Percentiles rank a stretch among this genome's conserved stretches.
phyloP scores from a whole-genome alignment of 2,113 vertebrate species.

The Cochlearius cochlearius region DNA sequence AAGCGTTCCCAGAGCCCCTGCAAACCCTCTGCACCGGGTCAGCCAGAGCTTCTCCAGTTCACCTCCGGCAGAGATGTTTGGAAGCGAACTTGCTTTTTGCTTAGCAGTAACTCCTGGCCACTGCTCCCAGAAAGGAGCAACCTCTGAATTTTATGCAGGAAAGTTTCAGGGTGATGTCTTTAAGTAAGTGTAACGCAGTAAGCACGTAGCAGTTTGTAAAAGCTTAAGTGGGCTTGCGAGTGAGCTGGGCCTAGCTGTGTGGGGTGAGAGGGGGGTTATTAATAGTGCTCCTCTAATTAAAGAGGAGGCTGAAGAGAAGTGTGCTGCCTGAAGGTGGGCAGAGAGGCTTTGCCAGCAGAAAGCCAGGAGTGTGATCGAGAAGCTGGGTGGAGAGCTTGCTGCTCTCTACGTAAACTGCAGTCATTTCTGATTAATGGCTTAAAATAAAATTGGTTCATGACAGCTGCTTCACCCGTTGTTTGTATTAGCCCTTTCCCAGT shows the following conservation, averaged over 20 bases:
- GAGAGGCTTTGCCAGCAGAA: neutral
- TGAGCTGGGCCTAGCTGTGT: neutral
- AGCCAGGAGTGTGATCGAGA: neutral
- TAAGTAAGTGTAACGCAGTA: neutral
- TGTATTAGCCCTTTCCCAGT: neutral
- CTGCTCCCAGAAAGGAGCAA: neutral
- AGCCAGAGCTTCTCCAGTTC: neutral
- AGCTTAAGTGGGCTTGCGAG: neutral
- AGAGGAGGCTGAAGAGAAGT: neutral
- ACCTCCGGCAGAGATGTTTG: neutral
- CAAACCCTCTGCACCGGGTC: rapidly evolving
- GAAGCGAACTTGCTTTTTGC: neutral
- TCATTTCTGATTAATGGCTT: neutral
- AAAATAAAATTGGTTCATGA: rapidly evolving
- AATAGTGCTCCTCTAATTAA: neutral
- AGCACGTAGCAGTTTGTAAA: neutral
- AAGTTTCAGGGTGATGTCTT: neutral
- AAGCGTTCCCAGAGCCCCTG: neutral
- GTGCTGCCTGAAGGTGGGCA: neutral
- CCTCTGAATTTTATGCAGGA: neutral
- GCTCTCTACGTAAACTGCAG: neutral
- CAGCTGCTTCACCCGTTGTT: neutral
- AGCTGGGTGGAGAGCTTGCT: neutral
- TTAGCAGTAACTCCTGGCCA: neutral
- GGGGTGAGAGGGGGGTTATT: neutral